These are phyloP conservation scores for Huso huso DNA, from an alignment of 2,797 vertebrate species.

Conservation along the genomic window DNA sequence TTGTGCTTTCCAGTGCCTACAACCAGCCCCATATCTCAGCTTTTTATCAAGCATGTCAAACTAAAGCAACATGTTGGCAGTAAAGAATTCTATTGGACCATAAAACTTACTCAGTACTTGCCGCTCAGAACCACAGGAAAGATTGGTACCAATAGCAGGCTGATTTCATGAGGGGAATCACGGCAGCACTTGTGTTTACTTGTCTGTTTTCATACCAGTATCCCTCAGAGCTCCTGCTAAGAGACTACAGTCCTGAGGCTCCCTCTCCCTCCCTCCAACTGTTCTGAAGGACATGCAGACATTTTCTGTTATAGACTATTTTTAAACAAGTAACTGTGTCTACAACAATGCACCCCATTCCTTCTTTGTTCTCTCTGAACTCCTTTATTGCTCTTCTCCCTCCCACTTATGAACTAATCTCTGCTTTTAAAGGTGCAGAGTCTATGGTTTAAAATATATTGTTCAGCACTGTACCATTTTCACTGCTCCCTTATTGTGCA, in stretches of 20 bases:
- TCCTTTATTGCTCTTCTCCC: background rate
- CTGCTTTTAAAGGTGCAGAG: no score
- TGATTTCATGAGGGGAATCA: conserved; percentile 22
- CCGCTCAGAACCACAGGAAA: conserved; percentile 6
- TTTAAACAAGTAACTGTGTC: background rate
- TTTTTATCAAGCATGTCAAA: no score
- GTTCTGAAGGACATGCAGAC: conserved; percentile 19
- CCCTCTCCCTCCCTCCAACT: conserved; percentile 17
- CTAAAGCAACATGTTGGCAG: no score
- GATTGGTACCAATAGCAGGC: conserved; percentile 28
- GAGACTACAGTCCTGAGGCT: background rate
- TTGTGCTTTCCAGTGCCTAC: no score
- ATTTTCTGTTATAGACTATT: background rate
- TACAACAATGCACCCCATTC: background rate
- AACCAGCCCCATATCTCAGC: no score
- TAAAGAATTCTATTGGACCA: no score
- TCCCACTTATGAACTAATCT: no score
- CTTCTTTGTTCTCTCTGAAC: background rate
- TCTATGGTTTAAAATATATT: no score
- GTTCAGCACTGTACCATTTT: no score
- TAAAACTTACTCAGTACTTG: no score
- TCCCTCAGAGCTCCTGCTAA: conserved; percentile 13
- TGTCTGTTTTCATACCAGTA: conserved; percentile 46
- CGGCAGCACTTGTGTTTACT: conserved; percentile 37
- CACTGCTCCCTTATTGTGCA: background rate